Percentiles rank a stretch among this genome's conserved stretches.
phyloP scores from a whole-genome alignment of 1,140 invertebrate species.

The Caenorhabditis elegans region DNA sequence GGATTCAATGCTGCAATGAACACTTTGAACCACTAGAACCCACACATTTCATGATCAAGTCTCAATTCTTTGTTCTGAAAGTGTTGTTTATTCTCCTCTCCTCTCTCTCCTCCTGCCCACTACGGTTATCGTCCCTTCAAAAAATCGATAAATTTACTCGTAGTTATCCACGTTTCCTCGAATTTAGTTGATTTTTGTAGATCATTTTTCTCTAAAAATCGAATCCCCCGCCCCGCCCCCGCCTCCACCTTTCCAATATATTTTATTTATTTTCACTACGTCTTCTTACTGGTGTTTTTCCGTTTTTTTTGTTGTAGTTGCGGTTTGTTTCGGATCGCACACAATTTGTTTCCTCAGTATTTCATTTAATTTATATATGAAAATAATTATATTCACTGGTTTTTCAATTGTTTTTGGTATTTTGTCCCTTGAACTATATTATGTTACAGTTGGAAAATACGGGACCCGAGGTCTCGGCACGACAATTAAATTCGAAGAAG shows the following conservation, averaged over 20 bases:
- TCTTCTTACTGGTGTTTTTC: slow-evolving; percentile 8
- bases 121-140: not conserved
- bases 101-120: not conserved
- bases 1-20: not conserved
- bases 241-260: no score
- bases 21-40: not conserved
- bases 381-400: no score
- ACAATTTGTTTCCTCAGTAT: not conserved
- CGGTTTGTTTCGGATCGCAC: no score
- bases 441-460: no score
- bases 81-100: not conserved
- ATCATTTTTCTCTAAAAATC: not conserved
- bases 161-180: not conserved
- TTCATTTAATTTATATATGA: not conserved
- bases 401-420: no score
- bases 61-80: no score
- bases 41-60: not conserved
- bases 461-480: no score
- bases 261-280: slow-evolving; percentile 22
- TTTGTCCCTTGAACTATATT: no score
- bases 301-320: not conserved
- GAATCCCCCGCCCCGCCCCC: not conserved
- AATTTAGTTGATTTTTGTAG: not conserved
- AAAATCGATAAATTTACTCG: not conserved
- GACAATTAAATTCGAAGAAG: no score